Evolutionary conservation across 1,140 invertebrate genomes (phyloP), one percentile per base, ranked within the genome.

Genomic region (Helicorthomorpha holstii): DNA sequence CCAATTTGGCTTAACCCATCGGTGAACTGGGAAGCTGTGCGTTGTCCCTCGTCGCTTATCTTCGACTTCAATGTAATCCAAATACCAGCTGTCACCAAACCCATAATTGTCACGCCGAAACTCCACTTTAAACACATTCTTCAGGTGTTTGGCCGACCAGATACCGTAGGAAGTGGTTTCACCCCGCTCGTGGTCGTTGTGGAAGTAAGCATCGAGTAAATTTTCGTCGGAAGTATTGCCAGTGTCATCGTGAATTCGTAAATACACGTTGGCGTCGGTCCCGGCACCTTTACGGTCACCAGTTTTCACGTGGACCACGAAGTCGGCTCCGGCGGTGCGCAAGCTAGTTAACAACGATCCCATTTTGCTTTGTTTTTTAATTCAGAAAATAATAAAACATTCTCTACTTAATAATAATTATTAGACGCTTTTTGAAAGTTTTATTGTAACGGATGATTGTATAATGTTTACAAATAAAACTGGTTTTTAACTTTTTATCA

Each of bases 111-210:
- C 59, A 42, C 59, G 53, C 58, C 58, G 59, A n/a, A 60, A 45
- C 14, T 54, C 51, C 42, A 60, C 48, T 29, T 55, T 54, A 16
- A 45, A 53, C 2, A 60, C 50, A 3, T 53, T 52, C 7, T 56
- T 54, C 22, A 54, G 26, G 7, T 53, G 48, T 12, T 54, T 50
- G 10, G 19, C 42, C 3, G 29, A 58, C 14, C 46, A 48, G 2
- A 58, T 51, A 22, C 55, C 49, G 55, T 67, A 71, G 4, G 58
- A 57, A 53, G 66, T 64, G 4, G 61, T 59, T 19, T 58, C 56
- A 10, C 67, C 67, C 14, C 68, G 56, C 53, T 71, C 68, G 56
- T 69, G 63, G 54, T 71, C 69, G 52, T 69, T 65, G 25, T 61
- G 56, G 21, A 69, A 61, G 19, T 59, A 59, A 46, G 64, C 57